A percentile compares a stretch with the other conserved stretches of the same genome.
phyloP scores from a whole-genome alignment of 2,797 vertebrate species.

The Lacerta viridis region DNA sequence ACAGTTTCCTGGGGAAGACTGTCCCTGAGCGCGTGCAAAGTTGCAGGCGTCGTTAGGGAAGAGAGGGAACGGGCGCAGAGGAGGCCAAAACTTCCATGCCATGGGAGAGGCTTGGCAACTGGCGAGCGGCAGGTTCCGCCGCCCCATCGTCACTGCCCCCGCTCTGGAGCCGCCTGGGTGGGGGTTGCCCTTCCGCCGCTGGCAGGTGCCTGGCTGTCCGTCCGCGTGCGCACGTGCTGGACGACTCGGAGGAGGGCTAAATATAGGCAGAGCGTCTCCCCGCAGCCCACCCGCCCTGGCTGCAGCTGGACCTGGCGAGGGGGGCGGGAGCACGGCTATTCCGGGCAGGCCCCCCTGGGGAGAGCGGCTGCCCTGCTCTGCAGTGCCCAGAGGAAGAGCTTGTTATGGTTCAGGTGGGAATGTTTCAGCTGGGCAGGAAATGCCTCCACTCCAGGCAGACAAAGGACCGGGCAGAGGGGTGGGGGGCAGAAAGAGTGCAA shows the following conservation, averaged over 20 bases:
- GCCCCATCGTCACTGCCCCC: slow-evolving; percentile 75
- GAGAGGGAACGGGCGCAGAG: background rate
- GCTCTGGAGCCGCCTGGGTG: slow-evolving; percentile 79
- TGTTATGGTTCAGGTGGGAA: slow-evolving; percentile 86
- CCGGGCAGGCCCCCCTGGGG: slow-evolving; percentile 79
- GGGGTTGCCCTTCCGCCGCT: slow-evolving; percentile 80
- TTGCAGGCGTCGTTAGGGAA: background rate
- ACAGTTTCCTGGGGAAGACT: background rate
- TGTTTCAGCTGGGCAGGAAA: slow-evolving; percentile 84
- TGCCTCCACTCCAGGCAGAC: slow-evolving; percentile 76
- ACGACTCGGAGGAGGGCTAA: slow-evolving; percentile 65
- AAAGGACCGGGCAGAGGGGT: slow-evolving; percentile 77
- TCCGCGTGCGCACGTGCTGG: slow-evolving; percentile 67
- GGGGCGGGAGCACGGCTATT: slow-evolving; percentile 79
- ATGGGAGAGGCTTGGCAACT: slow-evolving; percentile 17
- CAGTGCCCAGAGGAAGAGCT: slow-evolving; percentile 81
- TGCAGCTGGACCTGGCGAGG: slow-evolving; percentile 78
- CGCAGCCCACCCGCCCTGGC: slow-evolving; percentile 63
- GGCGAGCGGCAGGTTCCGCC: slow-evolving; percentile 71
- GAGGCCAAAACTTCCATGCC: too few species aligned
- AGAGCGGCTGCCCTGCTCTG: slow-evolving; percentile 78
- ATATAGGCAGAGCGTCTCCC: slow-evolving; percentile 80
- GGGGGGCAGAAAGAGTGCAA: background rate
- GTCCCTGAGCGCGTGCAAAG: background rate
- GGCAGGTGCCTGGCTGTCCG: slow-evolving; percentile 77